A percentile compares a stretch with the other conserved stretches of the same genome.
Conservation (phyloP, 2,888 invertebrate species). For the Disparrhopalites patrizii region DNA sequence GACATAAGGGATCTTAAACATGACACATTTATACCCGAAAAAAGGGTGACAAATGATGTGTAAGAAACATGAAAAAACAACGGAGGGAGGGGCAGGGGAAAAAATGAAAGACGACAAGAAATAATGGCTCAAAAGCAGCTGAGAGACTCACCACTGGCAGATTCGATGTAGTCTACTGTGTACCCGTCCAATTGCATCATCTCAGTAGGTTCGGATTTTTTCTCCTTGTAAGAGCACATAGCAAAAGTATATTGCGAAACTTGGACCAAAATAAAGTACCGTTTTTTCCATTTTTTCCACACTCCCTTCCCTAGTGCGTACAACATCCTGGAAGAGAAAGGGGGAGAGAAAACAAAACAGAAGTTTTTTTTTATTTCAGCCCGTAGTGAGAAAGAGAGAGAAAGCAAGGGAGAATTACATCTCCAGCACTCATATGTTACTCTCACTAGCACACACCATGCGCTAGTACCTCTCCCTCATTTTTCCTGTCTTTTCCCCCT, state of each 20-base stretch:
- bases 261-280: constrained; percentile 97
- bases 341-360: not conserved
- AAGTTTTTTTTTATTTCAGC: not conserved
- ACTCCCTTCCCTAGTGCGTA: constrained; percentile 93
- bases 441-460: no score
- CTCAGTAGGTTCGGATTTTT: constrained; percentile 98
- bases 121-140: constrained; percentile 13
- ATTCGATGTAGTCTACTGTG: constrained; percentile 98
- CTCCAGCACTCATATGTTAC: no score
- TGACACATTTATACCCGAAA: no score
- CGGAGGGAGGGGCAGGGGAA: not conserved
- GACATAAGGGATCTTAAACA: no score
- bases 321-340: constrained; percentile 66
- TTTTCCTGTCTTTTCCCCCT: not conserved
- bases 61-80: not conserved
- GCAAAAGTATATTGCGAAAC: constrained; percentile 99
- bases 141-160: constrained; percentile 72
- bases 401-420: no score
- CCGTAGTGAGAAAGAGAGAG: not conserved
- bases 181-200: constrained; percentile 99
- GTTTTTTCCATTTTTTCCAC: constrained; percentile 99
- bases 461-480: not conserved
- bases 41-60: not conserved
- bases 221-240: constrained; percentile 98
- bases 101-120: not conserved